Conservation (phyloP, 2,113 vertebrate genomes). For the Macquaria ambigua region DNA sequence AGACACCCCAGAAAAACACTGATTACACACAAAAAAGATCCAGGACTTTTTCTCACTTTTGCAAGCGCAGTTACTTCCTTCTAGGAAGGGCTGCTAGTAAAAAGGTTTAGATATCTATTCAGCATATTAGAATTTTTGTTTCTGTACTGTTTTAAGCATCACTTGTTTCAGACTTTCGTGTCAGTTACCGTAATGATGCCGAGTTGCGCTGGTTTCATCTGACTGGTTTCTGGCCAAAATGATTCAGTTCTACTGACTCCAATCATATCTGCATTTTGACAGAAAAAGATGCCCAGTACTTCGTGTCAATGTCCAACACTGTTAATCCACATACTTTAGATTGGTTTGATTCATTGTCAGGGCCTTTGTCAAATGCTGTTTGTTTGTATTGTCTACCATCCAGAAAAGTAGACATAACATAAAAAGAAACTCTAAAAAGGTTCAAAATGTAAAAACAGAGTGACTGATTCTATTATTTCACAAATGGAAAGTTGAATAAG, state of each 20-base stretch:
- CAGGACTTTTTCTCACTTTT: neutral
- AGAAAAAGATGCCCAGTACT: neutral
- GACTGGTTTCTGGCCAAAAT: conserved; percentile 38
- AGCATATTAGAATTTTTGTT: neutral
- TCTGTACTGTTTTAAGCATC: neutral
- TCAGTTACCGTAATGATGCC: neutral
- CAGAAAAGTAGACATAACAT: neutral
- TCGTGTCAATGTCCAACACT: neutral
- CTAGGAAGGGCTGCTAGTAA: rapidly evolving
- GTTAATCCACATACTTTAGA: neutral
- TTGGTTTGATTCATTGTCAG: neutral
- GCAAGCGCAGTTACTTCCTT: neutral
- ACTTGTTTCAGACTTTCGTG: neutral
- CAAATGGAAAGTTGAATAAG: neutral
- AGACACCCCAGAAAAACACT: conserved; percentile 7
- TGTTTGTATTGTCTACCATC: neutral
- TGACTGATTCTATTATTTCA: neutral
- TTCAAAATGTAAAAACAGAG: neutral
- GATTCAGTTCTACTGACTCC: conserved; percentile 8
- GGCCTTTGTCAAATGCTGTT: neutral
- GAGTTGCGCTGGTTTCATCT: conserved; percentile 22
- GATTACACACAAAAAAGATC: neutral
- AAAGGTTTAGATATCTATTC: neutral
- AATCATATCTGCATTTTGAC: conserved; percentile 13
- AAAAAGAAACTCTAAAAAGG: neutral